Evolutionary conservation across 2,888 invertebrate genomes (phyloP).

Genomic region (Caenorhabditis macrosperma): DNA sequence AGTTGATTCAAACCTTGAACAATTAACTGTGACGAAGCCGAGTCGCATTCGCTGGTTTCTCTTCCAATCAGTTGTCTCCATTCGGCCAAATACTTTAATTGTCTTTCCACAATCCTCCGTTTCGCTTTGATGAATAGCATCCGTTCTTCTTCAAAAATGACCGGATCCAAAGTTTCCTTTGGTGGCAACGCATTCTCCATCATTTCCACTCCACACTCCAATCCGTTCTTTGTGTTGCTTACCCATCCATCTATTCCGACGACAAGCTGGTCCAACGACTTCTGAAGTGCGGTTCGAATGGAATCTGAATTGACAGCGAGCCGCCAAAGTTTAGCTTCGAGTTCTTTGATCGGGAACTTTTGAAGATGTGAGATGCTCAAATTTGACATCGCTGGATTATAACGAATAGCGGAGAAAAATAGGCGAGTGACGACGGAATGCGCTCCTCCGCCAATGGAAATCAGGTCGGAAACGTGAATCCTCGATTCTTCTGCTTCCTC

Average conservation of each 20-base stretch:
- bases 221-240: neutral
- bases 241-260: slow-evolving; percentile 56
- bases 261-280: slow-evolving; percentile 7
- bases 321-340: slow-evolving; percentile 63
- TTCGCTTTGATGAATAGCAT: slow-evolving; percentile 53
- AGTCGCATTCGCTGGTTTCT: slow-evolving; percentile 51
- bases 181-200: slow-evolving; percentile 62
- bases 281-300: slow-evolving; percentile 3
- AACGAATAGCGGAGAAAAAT: slow-evolving; percentile 61
- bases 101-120: slow-evolving; percentile 58
- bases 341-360: slow-evolving; percentile 57
- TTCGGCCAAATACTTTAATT: slow-evolving; percentile 57
- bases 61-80: slow-evolving; percentile 45
- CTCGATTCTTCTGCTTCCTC: slow-evolving; percentile 34
- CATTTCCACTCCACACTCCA: slow-evolving; percentile 49
- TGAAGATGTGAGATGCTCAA: slow-evolving; percentile 63
- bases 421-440: slow-evolving; percentile 48
- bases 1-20: slow-evolving; percentile 48
- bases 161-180: slow-evolving; percentile 67
- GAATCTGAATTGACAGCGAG: slow-evolving; percentile 54
- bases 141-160: slow-evolving; percentile 67
- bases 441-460: slow-evolving; percentile 47
- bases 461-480: slow-evolving; percentile 31
- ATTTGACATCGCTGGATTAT: slow-evolving; percentile 57
- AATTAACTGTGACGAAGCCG: slow-evolving; percentile 47